These are phyloP conservation scores for Oryzias javanicus DNA, from an alignment of 2,113 vertebrate genomes.

Conservation along the genomic window DNA sequence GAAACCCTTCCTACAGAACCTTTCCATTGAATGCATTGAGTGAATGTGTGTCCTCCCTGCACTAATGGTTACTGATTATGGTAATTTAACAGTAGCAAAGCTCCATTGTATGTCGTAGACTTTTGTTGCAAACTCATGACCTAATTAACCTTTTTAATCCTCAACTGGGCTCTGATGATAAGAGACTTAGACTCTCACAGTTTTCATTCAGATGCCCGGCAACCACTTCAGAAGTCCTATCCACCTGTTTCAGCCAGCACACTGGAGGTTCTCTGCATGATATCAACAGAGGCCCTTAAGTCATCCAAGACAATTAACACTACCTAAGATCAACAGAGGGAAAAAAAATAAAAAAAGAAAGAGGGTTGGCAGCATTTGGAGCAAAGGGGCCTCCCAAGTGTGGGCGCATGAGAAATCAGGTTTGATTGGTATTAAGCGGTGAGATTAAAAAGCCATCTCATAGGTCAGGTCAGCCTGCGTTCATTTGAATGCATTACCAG, in stretches of 20 bases:
- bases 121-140: constrained; percentile 67
- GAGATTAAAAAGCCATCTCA: constrained; percentile 74
- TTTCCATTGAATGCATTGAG: constrained; percentile 47
- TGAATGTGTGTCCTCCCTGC: constrained; percentile 54
- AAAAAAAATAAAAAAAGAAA: constrained; percentile 3
- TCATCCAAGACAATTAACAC: constrained; percentile 64
- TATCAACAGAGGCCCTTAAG: constrained; percentile 57
- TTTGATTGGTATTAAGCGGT: constrained; percentile 75
- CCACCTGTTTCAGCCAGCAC: constrained; percentile 54
- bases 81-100: constrained; percentile 61
- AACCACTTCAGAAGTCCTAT: constrained; percentile 47
- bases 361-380: constrained; percentile 43
- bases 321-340: constrained; percentile 57
- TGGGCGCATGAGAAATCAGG: constrained; percentile 58
- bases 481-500: constrained; percentile 76
- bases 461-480: constrained; percentile 72
- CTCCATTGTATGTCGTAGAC: constrained; percentile 53
- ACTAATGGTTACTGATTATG: constrained; percentile 63
- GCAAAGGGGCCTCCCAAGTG: constrained; percentile 51
- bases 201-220: constrained; percentile 50
- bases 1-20: constrained; percentile 38
- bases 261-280: constrained; percentile 57
- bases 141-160: constrained; percentile 76
- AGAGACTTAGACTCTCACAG: constrained; percentile 56
- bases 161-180: constrained; percentile 63